phyloP scores from a whole-genome alignment of 2,113 vertebrate genomes.

The Mormoops blainvillei region DNA sequence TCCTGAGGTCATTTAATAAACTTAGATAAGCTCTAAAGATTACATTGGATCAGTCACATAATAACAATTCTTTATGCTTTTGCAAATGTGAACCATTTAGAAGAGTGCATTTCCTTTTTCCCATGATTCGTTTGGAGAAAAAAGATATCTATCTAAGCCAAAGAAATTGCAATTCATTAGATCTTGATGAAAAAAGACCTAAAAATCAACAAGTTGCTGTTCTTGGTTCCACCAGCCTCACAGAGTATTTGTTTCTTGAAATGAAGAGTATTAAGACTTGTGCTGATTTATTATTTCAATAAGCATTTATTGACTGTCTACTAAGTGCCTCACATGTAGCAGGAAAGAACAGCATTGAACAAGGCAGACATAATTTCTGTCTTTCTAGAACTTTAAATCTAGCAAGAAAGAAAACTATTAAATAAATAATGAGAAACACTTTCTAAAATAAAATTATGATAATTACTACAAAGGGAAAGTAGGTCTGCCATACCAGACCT shows the following conservation, averaged over 20 bases:
- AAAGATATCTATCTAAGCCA: background rate
- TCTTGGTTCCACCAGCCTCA: background rate
- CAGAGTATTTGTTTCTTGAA: background rate
- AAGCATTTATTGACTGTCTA: background rate
- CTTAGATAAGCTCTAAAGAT: constrained; percentile 40
- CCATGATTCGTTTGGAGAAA: constrained; percentile 22
- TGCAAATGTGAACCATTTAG: constrained; percentile 28
- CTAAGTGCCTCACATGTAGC: background rate
- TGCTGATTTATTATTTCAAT: background rate
- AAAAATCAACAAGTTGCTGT: background rate
- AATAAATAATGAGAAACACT: background rate
- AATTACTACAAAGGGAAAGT: background rate
- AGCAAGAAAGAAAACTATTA: background rate
- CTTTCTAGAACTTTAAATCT: background rate
- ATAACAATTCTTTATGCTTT: constrained; percentile 11
- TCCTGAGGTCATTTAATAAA: constrained; percentile 49
- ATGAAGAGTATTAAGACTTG: background rate
- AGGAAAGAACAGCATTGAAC: background rate
- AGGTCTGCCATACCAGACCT: background rate
- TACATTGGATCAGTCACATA: constrained; percentile 33
- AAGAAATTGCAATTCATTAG: background rate
- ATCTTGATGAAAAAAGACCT: background rate
- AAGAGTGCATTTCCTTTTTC: constrained; percentile 37
- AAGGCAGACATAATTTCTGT: background rate
- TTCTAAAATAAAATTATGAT: background rate